Evolutionary conservation across 2,888 invertebrate species (phyloP), one percentile per base, ranked within the genome.

Genomic region (Gymnocheta viridis): DNA sequence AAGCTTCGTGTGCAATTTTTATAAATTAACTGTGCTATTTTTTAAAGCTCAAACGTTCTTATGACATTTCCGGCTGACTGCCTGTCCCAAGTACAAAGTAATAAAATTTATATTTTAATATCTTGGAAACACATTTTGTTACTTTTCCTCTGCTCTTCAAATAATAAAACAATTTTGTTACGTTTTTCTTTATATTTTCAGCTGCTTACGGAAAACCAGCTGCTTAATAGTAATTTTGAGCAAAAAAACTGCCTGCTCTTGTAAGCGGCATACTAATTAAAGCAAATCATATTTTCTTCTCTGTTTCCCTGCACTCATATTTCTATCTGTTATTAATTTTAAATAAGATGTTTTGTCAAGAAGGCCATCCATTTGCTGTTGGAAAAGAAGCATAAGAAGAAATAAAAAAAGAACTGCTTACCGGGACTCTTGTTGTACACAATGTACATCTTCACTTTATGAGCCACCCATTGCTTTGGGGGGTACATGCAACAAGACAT

Each of bases 401-500:
- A 41, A 70, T 29, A 9, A 4, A 22, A 56, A 24, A 29, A 22
- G 22, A 56, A 17, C n/a, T 22, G 14, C 56, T 24, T 44, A n/a
- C 12, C 35, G 9, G 66, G 35, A 35, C 64, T 29, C 64, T 79
- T 66, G 70, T 79, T 54, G 38, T 38, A 78, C 62, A 70, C 32
- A 44, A 10, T 79, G 79, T 79, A 24, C 60, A 58, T 73, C 67
- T 67, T 32, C 67, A 74, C 44, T 74, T 73, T 41, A 60, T 51
- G 60, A 24, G 51, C 41, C 80, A 67, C 73, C 74, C 79, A 69
- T 79, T 44, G 70, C 76, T 76, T 69, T 27, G 56, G 74, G 83
- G 32, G 70, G 27, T 80, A 83, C 80, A 83, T 35, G 83, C 79
- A 83, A 76, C 80, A 70, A 38, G 72, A n/a, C 79, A 76, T 83